Conservation (phyloP, 2,888 invertebrate species). For the Chaitophorus viminalis region DNA sequence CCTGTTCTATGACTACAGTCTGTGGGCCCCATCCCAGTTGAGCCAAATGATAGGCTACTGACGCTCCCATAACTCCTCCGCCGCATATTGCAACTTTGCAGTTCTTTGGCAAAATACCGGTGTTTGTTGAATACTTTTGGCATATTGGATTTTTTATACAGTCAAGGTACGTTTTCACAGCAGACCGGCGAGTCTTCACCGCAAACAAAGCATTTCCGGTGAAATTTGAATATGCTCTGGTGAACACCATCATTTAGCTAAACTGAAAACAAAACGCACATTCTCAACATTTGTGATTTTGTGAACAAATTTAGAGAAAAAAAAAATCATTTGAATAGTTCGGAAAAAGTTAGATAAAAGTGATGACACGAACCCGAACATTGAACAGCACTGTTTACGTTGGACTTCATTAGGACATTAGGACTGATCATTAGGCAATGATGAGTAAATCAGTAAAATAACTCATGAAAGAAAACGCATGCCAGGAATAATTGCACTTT, state of each 20-base stretch:
- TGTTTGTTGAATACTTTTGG: conserved; percentile 16
- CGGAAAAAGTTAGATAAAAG: too few species aligned
- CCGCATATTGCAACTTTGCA: conserved; percentile 85
- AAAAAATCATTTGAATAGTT: too few species aligned
- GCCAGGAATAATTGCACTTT: neutral
- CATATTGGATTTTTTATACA: conserved; percentile 9
- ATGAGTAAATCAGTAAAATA: too few species aligned
- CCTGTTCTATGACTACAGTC: conserved; percentile 86
- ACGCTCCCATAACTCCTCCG: conserved; percentile 90
- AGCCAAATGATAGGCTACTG: conserved; percentile 90
- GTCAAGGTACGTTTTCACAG: conserved; percentile 4
- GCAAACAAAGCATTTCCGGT: conserved; percentile 1
- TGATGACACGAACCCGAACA: too few species aligned
- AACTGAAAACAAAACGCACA: conserved; percentile 10
- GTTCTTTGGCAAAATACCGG: conserved; percentile 55
- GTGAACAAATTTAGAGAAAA: too few species aligned
- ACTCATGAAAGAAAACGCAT: neutral
- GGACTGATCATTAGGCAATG: neutral
- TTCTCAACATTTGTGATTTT: too few species aligned
- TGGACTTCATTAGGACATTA: neutral
- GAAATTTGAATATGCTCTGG: conserved; percentile 32
- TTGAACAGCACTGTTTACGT: neutral
- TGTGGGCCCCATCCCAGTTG: conserved; percentile 83
- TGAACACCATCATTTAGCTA: conserved; percentile 32
- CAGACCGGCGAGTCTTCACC: neutral